These are phyloP conservation scores for Periophthalmodon schlosseri DNA, from an alignment of 2,113 vertebrate genomes.

Conservation along the genomic window DNA sequence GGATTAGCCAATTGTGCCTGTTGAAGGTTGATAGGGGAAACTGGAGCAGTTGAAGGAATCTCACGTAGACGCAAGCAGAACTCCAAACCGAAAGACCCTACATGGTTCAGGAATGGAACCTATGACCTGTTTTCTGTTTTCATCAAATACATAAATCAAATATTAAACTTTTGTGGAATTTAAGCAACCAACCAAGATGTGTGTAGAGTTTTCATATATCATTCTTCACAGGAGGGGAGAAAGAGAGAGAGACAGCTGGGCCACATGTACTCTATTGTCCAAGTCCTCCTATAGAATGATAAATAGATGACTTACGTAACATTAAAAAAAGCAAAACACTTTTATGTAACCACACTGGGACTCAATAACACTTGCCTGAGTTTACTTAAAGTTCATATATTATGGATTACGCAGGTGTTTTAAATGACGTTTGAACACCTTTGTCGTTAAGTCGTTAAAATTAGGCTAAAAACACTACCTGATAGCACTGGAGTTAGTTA, in stretches of 20 bases:
- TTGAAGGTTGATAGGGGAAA: too few species aligned
- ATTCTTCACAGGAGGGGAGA: neutral
- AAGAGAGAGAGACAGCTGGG: constrained; percentile 1
- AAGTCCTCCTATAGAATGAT: neutral
- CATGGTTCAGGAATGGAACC: too few species aligned
- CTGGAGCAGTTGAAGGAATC: too few species aligned
- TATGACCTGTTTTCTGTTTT: neutral
- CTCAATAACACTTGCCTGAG: neutral
- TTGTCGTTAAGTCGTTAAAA: too few species aligned
- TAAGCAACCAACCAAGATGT: neutral
- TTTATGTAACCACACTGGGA: neutral
- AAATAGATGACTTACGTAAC: neutral
- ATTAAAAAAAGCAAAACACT: constrained; percentile 1
- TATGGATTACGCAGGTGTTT: too few species aligned
- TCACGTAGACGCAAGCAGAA: too few species aligned
- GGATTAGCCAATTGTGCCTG: too few species aligned
- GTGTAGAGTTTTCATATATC: neutral
- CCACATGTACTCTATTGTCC: neutral
- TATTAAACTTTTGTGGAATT: neutral
- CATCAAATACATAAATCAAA: neutral
- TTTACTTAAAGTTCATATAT: too few species aligned
- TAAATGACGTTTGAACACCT: too few species aligned
- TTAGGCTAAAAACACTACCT: too few species aligned
- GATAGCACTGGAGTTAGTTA: too few species aligned
- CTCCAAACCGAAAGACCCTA: too few species aligned